Percentiles rank a stretch among this genome's conserved stretches.
These are phyloP conservation scores for Phaedon cochleariae DNA, from an alignment of 2,888 invertebrate species.

Conservation along the genomic window DNA sequence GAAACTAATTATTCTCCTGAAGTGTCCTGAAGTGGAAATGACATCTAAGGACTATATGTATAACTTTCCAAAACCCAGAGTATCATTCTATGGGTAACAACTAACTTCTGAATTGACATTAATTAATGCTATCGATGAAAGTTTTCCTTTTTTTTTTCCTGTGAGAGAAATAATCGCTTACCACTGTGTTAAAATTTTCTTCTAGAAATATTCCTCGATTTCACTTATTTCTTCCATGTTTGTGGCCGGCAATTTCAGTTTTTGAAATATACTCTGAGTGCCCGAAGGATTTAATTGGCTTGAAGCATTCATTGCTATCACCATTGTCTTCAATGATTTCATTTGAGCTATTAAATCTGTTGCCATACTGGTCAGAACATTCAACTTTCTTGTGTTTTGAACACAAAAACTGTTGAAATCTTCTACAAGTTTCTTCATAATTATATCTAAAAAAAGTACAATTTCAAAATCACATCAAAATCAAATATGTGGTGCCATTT, in stretches of 20 bases:
- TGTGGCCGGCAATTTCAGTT: not conserved
- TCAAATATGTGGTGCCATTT: not conserved
- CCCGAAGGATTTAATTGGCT: not conserved
- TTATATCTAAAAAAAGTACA: not conserved
- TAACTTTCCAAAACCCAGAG: too few species aligned
- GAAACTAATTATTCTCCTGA: too few species aligned
- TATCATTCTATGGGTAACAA: too few species aligned
- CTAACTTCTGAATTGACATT: too few species aligned
- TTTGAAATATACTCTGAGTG: not conserved
- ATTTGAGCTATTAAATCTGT: not conserved
- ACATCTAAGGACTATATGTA: too few species aligned
- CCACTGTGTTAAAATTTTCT: too few species aligned
- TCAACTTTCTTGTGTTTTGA: not conserved
- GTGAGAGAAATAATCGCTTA: too few species aligned
- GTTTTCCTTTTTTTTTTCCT: too few species aligned
- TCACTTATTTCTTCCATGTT: not conserved
- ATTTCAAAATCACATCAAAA: not conserved
- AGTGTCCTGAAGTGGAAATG: too few species aligned
- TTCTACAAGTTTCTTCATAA: not conserved
- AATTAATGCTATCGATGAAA: too few species aligned
- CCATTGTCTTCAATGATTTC: not conserved
- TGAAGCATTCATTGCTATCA: not conserved
- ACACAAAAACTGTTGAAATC: slow-evolving; percentile 1
- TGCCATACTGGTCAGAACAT: not conserved
- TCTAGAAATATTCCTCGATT: not conserved